Percentiles rank a stretch among this genome's conserved stretches.
These are phyloP conservation scores for Agelas oroides DNA, from an alignment of 37 sponge, comb jelly and placozoan species.

Conservation along the genomic window DNA sequence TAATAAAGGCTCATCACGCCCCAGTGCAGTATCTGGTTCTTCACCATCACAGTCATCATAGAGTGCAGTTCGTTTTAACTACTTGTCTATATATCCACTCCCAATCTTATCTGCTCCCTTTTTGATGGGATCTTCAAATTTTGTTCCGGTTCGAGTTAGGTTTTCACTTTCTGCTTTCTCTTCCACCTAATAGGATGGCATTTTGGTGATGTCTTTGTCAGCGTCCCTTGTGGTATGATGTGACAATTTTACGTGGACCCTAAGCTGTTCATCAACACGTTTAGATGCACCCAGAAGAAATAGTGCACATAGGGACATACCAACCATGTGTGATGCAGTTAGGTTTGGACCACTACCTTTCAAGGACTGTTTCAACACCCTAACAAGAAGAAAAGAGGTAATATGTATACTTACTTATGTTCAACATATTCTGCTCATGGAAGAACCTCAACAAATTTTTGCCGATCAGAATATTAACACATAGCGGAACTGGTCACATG, in stretches of 20 bases:
- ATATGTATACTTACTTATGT: too few relatives aligned
- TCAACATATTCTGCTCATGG: too few relatives aligned
- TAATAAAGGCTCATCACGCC: too few relatives aligned
- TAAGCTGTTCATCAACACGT: not conserved
- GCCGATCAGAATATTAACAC: too few relatives aligned
- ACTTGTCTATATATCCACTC: not conserved
- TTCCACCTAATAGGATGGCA: not conserved
- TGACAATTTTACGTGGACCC: not conserved
- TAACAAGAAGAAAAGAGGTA: not conserved
- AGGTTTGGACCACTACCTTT: not conserved
- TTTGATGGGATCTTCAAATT: too few relatives aligned
- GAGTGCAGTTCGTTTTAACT: not conserved
- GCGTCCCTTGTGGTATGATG: not conserved
- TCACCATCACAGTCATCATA: not conserved
- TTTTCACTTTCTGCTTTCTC: not conserved
- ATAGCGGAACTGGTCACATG: too few relatives aligned
- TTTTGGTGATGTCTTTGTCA: not conserved
- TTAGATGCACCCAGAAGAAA: constrained; percentile 7
- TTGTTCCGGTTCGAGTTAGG: not conserved
- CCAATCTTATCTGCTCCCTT: too few relatives aligned
- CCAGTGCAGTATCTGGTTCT: not conserved
- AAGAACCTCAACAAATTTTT: too few relatives aligned
- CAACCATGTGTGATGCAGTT: not conserved
- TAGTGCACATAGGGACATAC: not conserved
- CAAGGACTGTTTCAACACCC: not conserved